These are phyloP conservation scores for Macropus fuliginosus DNA, from an alignment of 2,797 vertebrate species.

Conservation along the genomic window DNA sequence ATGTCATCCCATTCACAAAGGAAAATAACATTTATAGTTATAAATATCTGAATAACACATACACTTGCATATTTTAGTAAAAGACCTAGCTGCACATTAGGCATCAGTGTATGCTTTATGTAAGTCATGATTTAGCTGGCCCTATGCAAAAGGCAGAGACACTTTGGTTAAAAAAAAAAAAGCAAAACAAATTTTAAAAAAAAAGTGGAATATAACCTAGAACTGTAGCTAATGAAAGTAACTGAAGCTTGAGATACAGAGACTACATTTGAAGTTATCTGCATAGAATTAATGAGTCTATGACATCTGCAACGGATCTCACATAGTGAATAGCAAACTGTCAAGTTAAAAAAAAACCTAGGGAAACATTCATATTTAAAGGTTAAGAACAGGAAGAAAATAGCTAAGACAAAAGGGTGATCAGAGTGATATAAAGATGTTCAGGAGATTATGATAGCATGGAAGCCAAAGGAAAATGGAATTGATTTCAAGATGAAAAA, in stretches of 20 bases:
- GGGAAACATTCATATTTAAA: neutral
- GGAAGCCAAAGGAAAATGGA: neutral
- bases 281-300: neutral
- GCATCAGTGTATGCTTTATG: neutral
- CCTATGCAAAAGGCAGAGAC: neutral
- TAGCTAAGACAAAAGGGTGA: neutral
- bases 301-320: neutral
- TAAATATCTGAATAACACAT: neutral
- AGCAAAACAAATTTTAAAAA: neutral
- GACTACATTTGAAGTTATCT: neutral
- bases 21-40: neutral
- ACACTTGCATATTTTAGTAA: neutral
- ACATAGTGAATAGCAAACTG: neutral
- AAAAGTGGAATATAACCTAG: neutral
- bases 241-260: neutral
- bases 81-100: neutral
- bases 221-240: neutral
- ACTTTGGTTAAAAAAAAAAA: neutral
- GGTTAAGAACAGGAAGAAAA: neutral
- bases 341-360: too few relatives aligned
- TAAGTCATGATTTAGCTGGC: neutral
- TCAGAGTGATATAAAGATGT: neutral
- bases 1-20: neutral
- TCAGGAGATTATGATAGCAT: neutral
- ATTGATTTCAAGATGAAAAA: neutral